Conservation (phyloP, 2,797 vertebrate genomes). For the Acanthornis magna region DNA sequence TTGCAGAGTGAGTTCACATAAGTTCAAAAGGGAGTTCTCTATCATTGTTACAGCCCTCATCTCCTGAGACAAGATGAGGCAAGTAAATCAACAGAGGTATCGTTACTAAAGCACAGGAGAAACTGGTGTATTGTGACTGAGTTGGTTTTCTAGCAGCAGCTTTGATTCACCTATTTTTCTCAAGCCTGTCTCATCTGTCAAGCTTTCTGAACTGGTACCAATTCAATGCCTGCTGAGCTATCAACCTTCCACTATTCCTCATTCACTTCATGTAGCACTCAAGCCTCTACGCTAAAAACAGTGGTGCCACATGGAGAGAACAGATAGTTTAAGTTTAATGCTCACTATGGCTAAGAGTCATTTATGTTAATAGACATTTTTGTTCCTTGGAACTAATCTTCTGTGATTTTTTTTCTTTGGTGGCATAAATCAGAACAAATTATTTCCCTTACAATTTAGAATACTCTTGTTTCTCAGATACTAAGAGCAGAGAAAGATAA, state of each 20-base stretch:
- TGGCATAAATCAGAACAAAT: not conserved
- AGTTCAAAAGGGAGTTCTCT: not conserved
- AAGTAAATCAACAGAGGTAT: constrained; percentile 22
- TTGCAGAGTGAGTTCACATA: not conserved
- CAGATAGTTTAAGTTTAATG: not conserved
- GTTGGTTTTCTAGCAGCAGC: not conserved
- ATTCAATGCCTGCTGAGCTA: not conserved
- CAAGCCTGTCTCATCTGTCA: not conserved
- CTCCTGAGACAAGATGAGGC: not conserved
- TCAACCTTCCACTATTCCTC: not conserved
- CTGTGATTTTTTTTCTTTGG: not conserved
- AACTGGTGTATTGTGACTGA: not conserved
- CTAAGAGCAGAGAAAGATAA: not conserved
- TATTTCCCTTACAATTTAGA: constrained; percentile 5
- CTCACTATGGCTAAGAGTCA: not conserved
- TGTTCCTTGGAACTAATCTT: constrained; percentile 35
- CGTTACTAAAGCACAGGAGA: not conserved
- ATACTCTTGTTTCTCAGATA: not conserved
- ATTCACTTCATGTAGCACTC: not conserved
- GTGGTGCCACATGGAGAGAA: not conserved
- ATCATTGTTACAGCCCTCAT: not conserved
- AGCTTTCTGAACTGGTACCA: not conserved
- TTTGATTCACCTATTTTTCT: not conserved
- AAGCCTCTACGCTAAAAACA: not conserved
- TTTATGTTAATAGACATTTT: constrained; percentile 10